Evolutionary conservation across 2,113 vertebrate genomes (phyloP), one percentile per base, ranked within the genome.

Genomic region (Marcusenius ussheri): DNA sequence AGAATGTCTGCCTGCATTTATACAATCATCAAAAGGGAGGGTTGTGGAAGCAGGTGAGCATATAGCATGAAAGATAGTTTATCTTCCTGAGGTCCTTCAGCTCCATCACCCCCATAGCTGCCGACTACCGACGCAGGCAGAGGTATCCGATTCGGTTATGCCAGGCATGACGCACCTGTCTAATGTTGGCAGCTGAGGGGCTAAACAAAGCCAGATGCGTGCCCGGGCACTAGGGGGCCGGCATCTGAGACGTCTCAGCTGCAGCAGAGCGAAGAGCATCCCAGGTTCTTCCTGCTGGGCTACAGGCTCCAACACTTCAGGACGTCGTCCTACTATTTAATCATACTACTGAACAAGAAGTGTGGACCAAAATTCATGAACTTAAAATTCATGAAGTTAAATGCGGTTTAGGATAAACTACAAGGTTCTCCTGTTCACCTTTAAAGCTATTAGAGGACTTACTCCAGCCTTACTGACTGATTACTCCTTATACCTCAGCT

Each of bases 31-130:
- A 80, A 80, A 80, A 19, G 74, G 74, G 74, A 3, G 66, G 31
- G 17, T 19, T 42, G 15, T 21, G 35, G 74, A 42, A 80, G 35
- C 74, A 80, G 74, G 62, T 80, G 13, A 80, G 31, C 31, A 17
- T 19, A 42, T 19, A 80, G 74, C 74, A 80, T 80, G 35, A 80
- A 80, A 80, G 31, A 80, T 17, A 39, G 74, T 90, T 91, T 80
- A 77, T 89, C 91, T 66, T 50, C 83, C 83, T 90, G 90, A 88
- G 92, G 91, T 91, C 88, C 74, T 86, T 19, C 90, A 90, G 92
- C 62, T 91, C 92, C 90, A 89, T 94, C 91, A 92, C 94, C 95
- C 94, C 90, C 94, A 96, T 95, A 66, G 39, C 84, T 49, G 89
- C 86, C 90, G 88, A 90, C 77, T 87, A 91, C 91, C 90, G 92